Base-by-base conservation (phyloP, 2,113 vertebrate genomes). In the Mormoops blainvillei region DNA sequence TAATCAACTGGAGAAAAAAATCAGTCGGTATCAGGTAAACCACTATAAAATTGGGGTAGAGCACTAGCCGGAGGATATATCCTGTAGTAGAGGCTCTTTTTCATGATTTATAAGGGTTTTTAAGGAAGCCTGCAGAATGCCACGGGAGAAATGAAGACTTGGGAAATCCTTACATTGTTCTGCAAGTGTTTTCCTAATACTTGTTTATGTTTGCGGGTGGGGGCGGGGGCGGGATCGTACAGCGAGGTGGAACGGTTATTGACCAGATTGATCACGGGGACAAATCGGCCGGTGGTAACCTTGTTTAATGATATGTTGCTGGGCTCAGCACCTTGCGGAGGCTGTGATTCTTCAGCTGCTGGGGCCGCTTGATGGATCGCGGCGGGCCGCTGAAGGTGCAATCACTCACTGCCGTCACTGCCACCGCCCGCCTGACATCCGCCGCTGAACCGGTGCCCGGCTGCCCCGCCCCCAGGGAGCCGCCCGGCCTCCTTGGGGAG, bases 331-430 rank as follows among this genome's bases (percentile, higher is more conserved):
- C 99, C 99, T 99, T 98, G 98, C 98, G 97, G 98, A 96, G 98
- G 98, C 98, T 98, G 98, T 98, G 98, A 99, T 99, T 98, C 98
- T 97, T 98, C 98, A 98, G 98, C 97, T 98, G 98, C 99, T 98
- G 98, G 98, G 98, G 97, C 98, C 98, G 98, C 99, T 98, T 99
- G 99, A 99, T 99, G 99, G 99, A 99, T 99, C 99, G 99, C 98
- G 98, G 99, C 98, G 98, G 99, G 99, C 98, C 98, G 98, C 99
- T 99, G 99, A 99, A 99, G 99, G 99, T 98, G 98, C 99, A 98
- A 99, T 99, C 99, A 99, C 99, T 99, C 99, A 99, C 98, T 97
- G 99, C 99, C 98, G 97, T 96, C 98, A 97, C 97, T 96, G 98
- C 98, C 99, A 99, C 98, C 98, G 98, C 99, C 98, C 97, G 98